A percentile compares a stretch with the other conserved stretches of the same genome.
Evolutionary conservation across 2,888 invertebrate species (phyloP).

Genomic region (Epinotia demarniana): DNA sequence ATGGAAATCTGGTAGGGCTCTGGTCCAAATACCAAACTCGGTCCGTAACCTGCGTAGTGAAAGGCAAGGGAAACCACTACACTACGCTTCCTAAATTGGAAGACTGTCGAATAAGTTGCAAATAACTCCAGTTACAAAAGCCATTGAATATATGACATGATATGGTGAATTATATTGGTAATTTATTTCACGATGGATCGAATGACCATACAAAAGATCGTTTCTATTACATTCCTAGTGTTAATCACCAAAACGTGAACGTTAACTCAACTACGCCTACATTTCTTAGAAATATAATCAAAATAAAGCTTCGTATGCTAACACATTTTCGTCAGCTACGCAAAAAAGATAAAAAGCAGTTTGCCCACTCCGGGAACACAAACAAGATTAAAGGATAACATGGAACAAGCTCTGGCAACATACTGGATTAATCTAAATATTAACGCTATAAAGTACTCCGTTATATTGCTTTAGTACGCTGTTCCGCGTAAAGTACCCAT

Average conservation of each 20-base stretch:
- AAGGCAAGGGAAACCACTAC: too few species aligned
- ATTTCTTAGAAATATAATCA: conserved; percentile 14
- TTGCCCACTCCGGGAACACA: conserved; percentile 15
- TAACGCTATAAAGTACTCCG: conserved; percentile 23
- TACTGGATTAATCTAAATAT: conserved; percentile 38
- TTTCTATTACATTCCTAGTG: background rate
- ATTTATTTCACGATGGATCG: too few species aligned
- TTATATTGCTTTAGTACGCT: conserved; percentile 11
- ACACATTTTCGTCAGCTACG: conserved; percentile 48
- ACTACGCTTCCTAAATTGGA: too few species aligned
- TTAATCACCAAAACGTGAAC: background rate
- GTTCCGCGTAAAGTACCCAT: conserved; percentile 22
- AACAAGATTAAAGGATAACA: conserved; percentile 42
- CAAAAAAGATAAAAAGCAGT: conserved; percentile 52
- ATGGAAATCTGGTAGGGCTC: too few species aligned
- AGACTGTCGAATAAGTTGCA: too few species aligned
- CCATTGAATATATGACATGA: too few species aligned
- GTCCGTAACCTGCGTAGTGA: too few species aligned
- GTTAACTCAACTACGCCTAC: background rate
- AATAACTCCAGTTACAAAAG: too few species aligned
- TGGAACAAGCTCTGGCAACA: conserved; percentile 22
- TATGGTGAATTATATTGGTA: too few species aligned
- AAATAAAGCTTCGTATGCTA: conserved; percentile 21
- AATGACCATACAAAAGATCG: background rate
- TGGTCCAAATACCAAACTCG: too few species aligned